These are phyloP conservation scores for Gallinago paraguaiae DNA, from an alignment of 2,113 vertebrate genomes.

Conservation along the genomic window DNA sequence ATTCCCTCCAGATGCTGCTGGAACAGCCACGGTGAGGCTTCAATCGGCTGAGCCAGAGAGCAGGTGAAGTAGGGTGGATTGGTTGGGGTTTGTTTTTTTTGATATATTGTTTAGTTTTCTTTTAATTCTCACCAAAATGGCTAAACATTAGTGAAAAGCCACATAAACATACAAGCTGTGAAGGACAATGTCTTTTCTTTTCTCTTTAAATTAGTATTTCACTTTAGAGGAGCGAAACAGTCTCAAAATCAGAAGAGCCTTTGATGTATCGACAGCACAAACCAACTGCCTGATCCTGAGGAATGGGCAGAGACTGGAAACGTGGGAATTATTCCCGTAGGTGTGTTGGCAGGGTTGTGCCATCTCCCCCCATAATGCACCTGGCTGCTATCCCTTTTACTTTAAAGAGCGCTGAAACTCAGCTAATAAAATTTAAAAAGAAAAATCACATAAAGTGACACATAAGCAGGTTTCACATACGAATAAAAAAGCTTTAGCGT, in stretches of 20 bases:
- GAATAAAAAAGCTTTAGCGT: neutral
- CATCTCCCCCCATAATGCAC: neutral
- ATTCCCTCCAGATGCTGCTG: neutral
- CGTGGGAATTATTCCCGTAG: neutral
- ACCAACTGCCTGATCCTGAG: neutral
- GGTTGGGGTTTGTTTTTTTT: too few species aligned
- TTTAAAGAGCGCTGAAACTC: conserved; percentile 50
- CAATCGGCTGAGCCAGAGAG: neutral
- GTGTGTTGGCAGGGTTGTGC: neutral
- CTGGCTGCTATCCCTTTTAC: conserved; percentile 44
- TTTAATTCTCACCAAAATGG: neutral
- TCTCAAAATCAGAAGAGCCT: neutral
- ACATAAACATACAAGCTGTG: accelerated
- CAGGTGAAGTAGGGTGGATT: neutral
- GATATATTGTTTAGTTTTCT: neutral
- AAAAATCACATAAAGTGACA: conserved; percentile 43
- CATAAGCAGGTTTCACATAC: neutral
- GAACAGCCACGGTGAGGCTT: neutral
- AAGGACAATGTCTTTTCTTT: neutral
- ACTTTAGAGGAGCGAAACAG: neutral
- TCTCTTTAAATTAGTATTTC: neutral
- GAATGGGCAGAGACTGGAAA: neutral
- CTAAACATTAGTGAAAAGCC: neutral
- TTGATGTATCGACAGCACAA: neutral
- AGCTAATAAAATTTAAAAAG: conserved; percentile 44